phyloP scores from a whole-genome alignment of 2,797 vertebrate species.

The Pangasius macronema region DNA sequence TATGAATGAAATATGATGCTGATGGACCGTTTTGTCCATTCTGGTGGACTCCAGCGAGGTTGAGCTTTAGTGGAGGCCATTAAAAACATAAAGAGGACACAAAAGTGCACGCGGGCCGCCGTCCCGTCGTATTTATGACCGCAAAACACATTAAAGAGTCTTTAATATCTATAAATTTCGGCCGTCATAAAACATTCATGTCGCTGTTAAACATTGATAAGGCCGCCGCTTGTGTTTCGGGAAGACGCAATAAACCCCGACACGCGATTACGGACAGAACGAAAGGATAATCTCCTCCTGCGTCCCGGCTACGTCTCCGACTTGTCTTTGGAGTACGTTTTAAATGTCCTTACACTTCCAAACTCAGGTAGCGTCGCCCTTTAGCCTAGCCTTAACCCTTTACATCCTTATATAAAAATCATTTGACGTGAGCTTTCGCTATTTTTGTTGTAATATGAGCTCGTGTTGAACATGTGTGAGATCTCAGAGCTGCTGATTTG shows the following conservation, averaged over 20 bases:
- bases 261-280: not conserved
- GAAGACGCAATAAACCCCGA: not conserved
- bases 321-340: no score
- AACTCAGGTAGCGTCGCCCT: fast-evolving
- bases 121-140: not conserved
- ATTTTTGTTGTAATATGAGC: not conserved
- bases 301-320: no score
- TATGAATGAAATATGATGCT: conserved; percentile 1
- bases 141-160: conserved; percentile 25
- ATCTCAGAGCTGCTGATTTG: not conserved
- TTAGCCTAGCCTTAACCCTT: not conserved
- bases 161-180: conserved; percentile 50
- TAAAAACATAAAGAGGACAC: not conserved
- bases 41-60: not conserved
- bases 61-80: not conserved
- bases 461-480: not conserved
- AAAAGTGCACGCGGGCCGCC: not conserved
- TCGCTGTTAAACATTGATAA: conserved; percentile 34
- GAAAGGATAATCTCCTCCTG: no score
- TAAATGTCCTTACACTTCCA: no score
- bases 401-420: no score
- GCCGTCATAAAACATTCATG: conserved; percentile 47
- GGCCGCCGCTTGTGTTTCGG: not conserved
- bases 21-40: not conserved
- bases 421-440: not conserved